Evolutionary conservation across 2,888 invertebrate species (phyloP).

Genomic region (Apocheima hispidaria): DNA sequence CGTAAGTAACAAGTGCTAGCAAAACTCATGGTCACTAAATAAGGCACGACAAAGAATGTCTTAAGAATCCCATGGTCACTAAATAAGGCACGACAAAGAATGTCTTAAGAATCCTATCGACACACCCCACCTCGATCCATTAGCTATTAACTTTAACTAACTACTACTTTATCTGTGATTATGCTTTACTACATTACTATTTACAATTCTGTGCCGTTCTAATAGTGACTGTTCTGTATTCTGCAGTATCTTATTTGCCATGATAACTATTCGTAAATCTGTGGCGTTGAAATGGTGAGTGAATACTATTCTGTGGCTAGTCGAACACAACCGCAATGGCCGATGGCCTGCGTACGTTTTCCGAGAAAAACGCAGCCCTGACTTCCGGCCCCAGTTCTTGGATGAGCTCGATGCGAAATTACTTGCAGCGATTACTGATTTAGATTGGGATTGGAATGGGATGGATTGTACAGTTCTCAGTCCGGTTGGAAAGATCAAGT

Average conservation of each 20-base stretch:
- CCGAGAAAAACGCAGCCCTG: conserved; percentile 54
- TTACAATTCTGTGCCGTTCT: conserved; percentile 1
- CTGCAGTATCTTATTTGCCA: background rate
- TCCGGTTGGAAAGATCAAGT: background rate
- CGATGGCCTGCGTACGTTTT: conserved; percentile 40
- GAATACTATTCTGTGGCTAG: background rate
- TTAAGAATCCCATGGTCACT: too few species aligned
- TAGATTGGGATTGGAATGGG: conserved; percentile 22
- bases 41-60: conserved; percentile 14
- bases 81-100: conserved; percentile 18
- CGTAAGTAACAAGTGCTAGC: too few species aligned
- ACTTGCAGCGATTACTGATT: conserved; percentile 39
- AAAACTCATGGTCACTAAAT: too few species aligned
- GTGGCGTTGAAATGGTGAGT: conserved; percentile 2
- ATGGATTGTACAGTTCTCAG: conserved; percentile 7
- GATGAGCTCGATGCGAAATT: conserved; percentile 52
- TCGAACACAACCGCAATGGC: conserved; percentile 15
- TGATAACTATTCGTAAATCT: background rate
- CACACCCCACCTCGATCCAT: conserved; percentile 35
- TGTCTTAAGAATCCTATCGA: conserved; percentile 13
- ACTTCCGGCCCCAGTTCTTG: conserved; percentile 56
- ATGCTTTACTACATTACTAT: background rate
- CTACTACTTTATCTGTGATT: conserved; percentile 6
- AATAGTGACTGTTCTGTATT: background rate
- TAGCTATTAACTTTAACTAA: conserved; percentile 25